Evolutionary conservation across 2,888 invertebrate genomes (phyloP).

Genomic region (Choreutis nemorana): DNA sequence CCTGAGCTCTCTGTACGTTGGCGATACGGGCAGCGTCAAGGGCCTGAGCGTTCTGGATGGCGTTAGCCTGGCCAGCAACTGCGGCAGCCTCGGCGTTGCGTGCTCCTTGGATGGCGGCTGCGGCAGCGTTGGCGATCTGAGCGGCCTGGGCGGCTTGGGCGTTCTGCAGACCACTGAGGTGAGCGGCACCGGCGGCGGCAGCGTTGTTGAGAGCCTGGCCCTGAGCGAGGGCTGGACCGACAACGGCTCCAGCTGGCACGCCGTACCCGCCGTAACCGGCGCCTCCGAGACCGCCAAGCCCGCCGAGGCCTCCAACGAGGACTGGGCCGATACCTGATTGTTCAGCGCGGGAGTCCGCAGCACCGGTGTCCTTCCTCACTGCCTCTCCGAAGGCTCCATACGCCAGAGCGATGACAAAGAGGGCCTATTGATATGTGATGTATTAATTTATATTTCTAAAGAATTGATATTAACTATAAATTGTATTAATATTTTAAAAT

Average conservation of each 20-base stretch:
- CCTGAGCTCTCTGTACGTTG: conserved; percentile 50
- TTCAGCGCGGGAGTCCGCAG: conserved; percentile 30
- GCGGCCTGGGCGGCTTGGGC: conserved; percentile 52
- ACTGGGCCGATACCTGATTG: conserved; percentile 24
- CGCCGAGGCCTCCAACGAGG: conserved; percentile 5
- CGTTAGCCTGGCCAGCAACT: conserved; percentile 42
- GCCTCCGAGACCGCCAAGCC: conserved; percentile 11
- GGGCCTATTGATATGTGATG: conserved; percentile 34
- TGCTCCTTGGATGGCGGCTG: conserved; percentile 53
- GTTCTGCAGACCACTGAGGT: conserved; percentile 53
- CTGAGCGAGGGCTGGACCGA: conserved; percentile 9
- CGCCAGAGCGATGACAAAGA: conserved; percentile 53
- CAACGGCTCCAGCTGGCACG: conserved; percentile 17
- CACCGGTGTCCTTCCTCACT: conserved; percentile 17
- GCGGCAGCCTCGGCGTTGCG: conserved; percentile 49
- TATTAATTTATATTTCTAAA: background rate
- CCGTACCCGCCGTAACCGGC: conserved; percentile 14
- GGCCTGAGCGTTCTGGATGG: conserved; percentile 52
- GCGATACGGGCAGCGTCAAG: conserved; percentile 48
- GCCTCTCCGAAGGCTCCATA: conserved; percentile 44
- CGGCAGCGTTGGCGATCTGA: conserved; percentile 49
- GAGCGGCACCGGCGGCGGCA: conserved; percentile 48
- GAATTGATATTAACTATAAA: background rate
- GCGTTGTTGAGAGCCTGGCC: conserved; percentile 45
- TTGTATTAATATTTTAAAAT: conserved; percentile 2